A percentile compares a stretch with the other conserved stretches of the same genome.
Conservation (phyloP, 2,888 invertebrate genomes). For the Cataglyphis livida region DNA sequence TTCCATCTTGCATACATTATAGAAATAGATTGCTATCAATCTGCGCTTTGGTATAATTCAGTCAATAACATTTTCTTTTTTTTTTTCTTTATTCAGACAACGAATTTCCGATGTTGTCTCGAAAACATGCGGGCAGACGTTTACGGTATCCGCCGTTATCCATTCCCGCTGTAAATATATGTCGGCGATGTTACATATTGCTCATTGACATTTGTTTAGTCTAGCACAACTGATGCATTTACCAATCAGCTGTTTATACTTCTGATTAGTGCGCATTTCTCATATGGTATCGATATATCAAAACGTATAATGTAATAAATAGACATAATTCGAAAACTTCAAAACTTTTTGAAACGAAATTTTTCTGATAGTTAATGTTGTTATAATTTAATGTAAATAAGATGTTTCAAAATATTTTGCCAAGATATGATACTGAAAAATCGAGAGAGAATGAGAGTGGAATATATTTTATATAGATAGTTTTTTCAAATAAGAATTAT, state of each 20-base stretch:
- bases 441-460: neutral
- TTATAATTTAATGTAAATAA: neutral
- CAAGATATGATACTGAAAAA: neutral
- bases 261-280: neutral
- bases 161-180: neutral
- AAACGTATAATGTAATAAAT: neutral
- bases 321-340: neutral
- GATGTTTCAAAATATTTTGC: neutral
- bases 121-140: neutral
- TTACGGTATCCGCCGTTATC: neutral
- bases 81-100: neutral
- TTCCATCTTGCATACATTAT: neutral
- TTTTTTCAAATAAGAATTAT: neutral
- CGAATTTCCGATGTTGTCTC: neutral
- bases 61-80: neutral
- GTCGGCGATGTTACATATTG: conserved; percentile 10
- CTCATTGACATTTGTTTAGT: conserved; percentile 30
- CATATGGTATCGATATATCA: neutral
- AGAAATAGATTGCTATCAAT: neutral
- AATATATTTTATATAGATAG: neutral
- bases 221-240: conserved; percentile 33
- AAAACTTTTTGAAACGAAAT: neutral
- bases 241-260: conserved; percentile 43
- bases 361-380: neutral
- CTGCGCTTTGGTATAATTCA: neutral